A percentile compares a stretch with the other conserved stretches of the same genome.
Evolutionary conservation across 1,140 invertebrate species (phyloP).

Genomic region (Batillaria attramentaria): DNA sequence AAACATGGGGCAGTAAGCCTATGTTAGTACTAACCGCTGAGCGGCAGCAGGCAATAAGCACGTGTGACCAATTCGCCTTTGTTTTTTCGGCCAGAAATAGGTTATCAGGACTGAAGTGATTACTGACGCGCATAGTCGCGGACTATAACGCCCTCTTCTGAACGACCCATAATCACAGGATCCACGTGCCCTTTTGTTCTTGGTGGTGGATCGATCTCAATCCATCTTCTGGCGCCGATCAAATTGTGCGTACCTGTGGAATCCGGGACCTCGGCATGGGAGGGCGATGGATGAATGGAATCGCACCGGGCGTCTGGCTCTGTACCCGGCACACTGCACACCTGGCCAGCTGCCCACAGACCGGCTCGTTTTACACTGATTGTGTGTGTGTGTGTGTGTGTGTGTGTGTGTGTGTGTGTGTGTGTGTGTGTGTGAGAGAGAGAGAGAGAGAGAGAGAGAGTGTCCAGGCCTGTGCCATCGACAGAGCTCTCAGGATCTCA

Average conservation of each 20-base stretch:
- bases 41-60: no score
- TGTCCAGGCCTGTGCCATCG: not conserved
- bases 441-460: not conserved
- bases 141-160: no score
- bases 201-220: no score
- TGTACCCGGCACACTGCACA: not conserved
- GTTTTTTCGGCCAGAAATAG: no score
- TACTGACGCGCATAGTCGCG: no score
- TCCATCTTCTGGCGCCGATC: not conserved
- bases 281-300: not conserved
- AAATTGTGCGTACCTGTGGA: not conserved
- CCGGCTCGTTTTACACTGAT: not conserved
- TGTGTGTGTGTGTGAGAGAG: conserved; percentile 2
- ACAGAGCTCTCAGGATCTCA: not conserved
- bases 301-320: not conserved
- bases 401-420: conserved; percentile 16
- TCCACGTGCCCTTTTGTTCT: no score
- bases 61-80: no score
- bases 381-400: conserved; percentile 15
- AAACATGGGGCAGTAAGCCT: no score
- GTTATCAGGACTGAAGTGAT: no score
- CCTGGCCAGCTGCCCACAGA: no score
- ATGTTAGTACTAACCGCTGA: no score
- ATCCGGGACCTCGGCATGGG: not conserved
- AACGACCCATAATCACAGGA: no score